A percentile compares a stretch with the other conserved stretches of the same genome.
Conservation (phyloP, 2,113 vertebrate species). For the Mirza zaza region DNA sequence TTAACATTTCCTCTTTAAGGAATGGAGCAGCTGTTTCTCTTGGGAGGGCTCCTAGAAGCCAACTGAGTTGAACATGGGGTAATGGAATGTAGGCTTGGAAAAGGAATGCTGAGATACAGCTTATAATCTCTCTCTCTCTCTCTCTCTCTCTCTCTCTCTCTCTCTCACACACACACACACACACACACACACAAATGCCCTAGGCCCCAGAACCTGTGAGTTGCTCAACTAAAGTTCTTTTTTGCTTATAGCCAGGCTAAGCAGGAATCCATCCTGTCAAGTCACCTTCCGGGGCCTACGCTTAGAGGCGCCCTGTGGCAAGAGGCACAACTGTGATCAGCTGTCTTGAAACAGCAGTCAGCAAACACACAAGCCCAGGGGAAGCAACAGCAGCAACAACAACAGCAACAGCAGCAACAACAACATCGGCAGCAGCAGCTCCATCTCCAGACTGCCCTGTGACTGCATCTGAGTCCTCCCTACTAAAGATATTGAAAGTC, state of each 20-base stretch:
- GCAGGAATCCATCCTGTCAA: not conserved
- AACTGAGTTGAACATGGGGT: constrained; percentile 78
- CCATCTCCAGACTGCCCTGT: rapidly evolving
- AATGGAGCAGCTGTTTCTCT: constrained; percentile 81
- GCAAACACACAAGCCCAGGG: not conserved
- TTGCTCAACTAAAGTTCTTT: constrained; percentile 22
- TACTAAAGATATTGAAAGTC: not conserved
- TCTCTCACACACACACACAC: not conserved
- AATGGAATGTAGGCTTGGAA: constrained; percentile 80
- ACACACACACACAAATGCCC: constrained; percentile 40
- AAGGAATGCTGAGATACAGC: constrained; percentile 56
- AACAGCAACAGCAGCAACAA: not conserved
- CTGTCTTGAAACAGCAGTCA: not conserved
- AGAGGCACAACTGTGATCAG: constrained; percentile 23
- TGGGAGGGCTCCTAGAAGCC: constrained; percentile 82
- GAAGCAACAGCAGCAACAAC: not conserved
- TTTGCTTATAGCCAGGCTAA: not conserved
- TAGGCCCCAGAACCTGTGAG: constrained; percentile 30
- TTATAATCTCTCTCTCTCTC: not conserved
- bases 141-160: not conserved
- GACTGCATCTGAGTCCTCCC: rapidly evolving
- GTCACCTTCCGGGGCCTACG: not conserved
- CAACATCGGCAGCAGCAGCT: not conserved
- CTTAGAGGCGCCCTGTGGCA: not conserved
- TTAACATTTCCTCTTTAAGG: constrained; percentile 77